phyloP scores from a whole-genome alignment of 2,888 invertebrate genomes.

The Amblyteles armatorius region DNA sequence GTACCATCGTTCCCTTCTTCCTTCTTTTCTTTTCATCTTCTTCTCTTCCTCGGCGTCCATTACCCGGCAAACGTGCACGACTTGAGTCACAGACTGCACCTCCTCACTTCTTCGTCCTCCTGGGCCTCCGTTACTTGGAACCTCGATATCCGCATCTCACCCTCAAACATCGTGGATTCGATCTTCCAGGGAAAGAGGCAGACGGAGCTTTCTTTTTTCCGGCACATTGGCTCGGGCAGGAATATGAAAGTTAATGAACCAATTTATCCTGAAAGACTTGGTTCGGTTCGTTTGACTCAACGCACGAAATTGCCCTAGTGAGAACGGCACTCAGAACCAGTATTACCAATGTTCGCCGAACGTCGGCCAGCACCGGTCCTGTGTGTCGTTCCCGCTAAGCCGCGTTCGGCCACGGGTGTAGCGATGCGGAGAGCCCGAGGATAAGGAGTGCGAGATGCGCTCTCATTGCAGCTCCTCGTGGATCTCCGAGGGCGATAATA shows the following conservation, averaged over 20 bases:
- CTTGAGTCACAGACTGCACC: conserved; percentile 9
- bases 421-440: background rate
- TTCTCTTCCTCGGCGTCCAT: conserved; percentile 36
- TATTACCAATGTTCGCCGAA: too few species aligned
- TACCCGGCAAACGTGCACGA: conserved; percentile 37
- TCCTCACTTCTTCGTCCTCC: conserved; percentile 7
- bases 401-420: background rate
- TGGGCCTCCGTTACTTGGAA: conserved; percentile 9
- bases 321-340: background rate
- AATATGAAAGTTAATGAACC: background rate
- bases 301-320: background rate
- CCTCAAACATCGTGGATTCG: background rate
- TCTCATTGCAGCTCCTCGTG: conserved; percentile 33
- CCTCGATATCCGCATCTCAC: conserved; percentile 4
- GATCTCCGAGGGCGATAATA: conserved; percentile 54
- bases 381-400: background rate
- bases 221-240: background rate
- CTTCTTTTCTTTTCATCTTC: conserved; percentile 13
- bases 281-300: background rate
- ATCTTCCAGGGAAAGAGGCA: background rate
- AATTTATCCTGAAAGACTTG: background rate
- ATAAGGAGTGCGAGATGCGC: conserved; percentile 19
- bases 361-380: background rate
- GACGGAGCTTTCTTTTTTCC: background rate
- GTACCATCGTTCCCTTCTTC: background rate